These are phyloP conservation scores for Chloroceryle amazona DNA, from an alignment of 2,797 vertebrate genomes.

Conservation along the genomic window DNA sequence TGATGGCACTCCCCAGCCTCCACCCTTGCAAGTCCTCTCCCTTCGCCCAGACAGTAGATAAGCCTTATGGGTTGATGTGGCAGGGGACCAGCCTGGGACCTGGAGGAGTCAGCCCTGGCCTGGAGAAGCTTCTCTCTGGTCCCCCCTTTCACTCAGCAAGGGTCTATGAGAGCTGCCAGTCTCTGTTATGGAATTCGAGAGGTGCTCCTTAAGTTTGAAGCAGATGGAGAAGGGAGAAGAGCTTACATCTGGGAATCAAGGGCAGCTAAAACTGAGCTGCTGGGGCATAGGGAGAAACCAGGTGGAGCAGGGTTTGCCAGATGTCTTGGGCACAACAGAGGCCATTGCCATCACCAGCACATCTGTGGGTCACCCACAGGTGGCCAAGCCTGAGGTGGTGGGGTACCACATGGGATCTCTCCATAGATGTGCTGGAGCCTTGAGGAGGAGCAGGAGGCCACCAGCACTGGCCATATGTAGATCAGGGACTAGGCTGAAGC, in stretches of 20 bases:
- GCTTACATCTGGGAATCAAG: neutral
- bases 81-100: neutral
- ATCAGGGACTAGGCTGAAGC: neutral
- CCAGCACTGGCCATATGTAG: neutral
- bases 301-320: accelerated
- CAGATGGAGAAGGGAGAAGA: neutral
- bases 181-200: neutral
- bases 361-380: neutral
- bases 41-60: neutral
- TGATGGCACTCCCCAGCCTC: neutral
- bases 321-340: accelerated
- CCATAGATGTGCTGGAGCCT: neutral
- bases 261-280: neutral
- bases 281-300: neutral
- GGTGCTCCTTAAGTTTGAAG: neutral
- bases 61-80: constrained; percentile 12
- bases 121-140: neutral
- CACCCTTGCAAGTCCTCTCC: neutral
- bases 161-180: neutral
- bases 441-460: neutral
- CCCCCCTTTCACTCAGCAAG: neutral
- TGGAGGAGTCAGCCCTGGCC: neutral
- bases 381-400: accelerated
- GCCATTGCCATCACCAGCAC: accelerated
- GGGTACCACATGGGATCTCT: neutral